Conservation (phyloP, 2,888 invertebrate species). For the Chaitophorus viminalis region DNA sequence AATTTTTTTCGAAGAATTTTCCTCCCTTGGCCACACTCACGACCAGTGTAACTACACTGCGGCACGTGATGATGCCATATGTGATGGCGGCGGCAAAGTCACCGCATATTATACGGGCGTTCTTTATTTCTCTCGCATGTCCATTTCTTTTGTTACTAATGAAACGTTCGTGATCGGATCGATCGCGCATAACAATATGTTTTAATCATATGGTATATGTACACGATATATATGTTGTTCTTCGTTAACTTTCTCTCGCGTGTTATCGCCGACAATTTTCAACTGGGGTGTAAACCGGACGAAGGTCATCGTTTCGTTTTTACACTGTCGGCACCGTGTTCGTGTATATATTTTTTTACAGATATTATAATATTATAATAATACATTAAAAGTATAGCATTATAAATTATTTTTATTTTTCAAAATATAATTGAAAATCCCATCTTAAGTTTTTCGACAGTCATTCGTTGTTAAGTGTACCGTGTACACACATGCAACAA, state of each 20-base stretch:
- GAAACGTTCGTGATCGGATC: conserved; percentile 27
- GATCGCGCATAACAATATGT: conserved; percentile 23
- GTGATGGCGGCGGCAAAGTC: neutral
- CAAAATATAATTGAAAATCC: conserved; percentile 3
- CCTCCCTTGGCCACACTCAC: no score
- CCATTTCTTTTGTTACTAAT: neutral
- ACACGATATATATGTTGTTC: conserved; percentile 21
- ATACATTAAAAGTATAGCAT: neutral
- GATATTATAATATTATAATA: no score
- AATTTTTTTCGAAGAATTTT: neutral
- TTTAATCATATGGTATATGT: conserved; percentile 12
- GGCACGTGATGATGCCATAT: neutral
- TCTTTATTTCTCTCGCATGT: neutral
- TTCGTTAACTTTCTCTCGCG: conserved; percentile 47
- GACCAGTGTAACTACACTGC: neutral
- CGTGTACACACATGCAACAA: neutral
- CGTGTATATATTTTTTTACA: neutral
- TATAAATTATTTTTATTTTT: neutral
- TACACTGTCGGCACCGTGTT: neutral
- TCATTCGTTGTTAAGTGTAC: conserved; percentile 20
- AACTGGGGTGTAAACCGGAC: conserved; percentile 41
- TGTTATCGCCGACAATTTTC: conserved; percentile 37
- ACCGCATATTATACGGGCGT: neutral
- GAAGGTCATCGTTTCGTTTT: conserved; percentile 12
- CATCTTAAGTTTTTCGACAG: conserved; percentile 34